Evolutionary conservation across 37 sponge, comb jelly and placozoan species (phyloP), one percentile per base, ranked within the genome.

Genomic region (Spongilla lacustris): DNA sequence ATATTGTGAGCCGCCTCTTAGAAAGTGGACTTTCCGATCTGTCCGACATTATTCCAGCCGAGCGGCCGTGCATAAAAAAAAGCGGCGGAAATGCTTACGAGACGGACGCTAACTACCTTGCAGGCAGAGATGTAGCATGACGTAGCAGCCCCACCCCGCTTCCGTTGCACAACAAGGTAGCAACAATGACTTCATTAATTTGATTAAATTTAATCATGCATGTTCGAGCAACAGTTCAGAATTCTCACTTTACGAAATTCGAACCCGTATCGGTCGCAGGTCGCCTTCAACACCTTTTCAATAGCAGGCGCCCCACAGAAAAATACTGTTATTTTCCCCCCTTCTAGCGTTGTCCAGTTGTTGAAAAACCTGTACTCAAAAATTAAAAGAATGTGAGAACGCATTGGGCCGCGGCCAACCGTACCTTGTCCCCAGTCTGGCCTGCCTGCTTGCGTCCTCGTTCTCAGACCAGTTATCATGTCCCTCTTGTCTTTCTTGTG

Each of bases 401-500:
- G n/a, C n/a, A n/a, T n/a, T n/a, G n/a, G n/a, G n/a, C n/a, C n/a
- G n/a, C n/a, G n/a, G n/a, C n/a, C n/a, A n/a, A 74, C 6, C 81
- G 23, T 17, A 93, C 94, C 88, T 93, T 83, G 34, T 96, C 88
- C n/a, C 96, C 96, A 96, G 67, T 93, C 89, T 21, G 96, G 96
- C 33, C 96, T 48, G 3, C 96, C 96, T 14, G 96, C 96, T 68
- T 96, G 89, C 34, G 96, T 96, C 75, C 91, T 58, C 25, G 96
- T 93, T 80, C 88, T 96, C 23, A 96, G 49, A 38, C 96, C 96
- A 24, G 96, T 96, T 30, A 96, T 96, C 36, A 96, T 76, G 71
- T 96, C 96, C 73, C 89, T 87, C 75, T 96, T 93, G 50, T 90
- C 90, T 41, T 96, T 96, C 83, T 96, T 93, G 86, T 96, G 96